Percentiles rank a stretch among this genome's conserved stretches.
Evolutionary conservation across 2,113 vertebrate species (phyloP).

Genomic region (Larimichthys crocea): DNA sequence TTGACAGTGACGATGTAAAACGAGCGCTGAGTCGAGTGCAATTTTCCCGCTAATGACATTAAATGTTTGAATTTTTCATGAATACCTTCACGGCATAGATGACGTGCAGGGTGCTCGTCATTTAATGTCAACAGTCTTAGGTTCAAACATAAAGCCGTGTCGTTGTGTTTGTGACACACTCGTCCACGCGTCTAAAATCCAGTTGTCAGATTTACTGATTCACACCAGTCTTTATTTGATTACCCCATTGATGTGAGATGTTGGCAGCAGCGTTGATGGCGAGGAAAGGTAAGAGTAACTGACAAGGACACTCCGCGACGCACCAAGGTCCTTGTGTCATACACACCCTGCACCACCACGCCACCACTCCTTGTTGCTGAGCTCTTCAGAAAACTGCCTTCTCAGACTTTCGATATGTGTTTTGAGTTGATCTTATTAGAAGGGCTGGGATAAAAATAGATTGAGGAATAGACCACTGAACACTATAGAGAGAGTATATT

Average conservation of each 20-base stretch:
- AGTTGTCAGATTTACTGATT: constrained; percentile 73
- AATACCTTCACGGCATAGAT: not conserved
- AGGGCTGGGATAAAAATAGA: constrained; percentile 58
- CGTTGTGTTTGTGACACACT: not conserved
- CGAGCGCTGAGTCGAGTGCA: not conserved
- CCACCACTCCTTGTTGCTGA: constrained; percentile 64
- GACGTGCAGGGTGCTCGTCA: not conserved
- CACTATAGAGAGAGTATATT: constrained; percentile 10
- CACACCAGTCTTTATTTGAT: constrained; percentile 67
- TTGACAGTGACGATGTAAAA: not conserved
- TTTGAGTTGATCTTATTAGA: constrained; percentile 70
- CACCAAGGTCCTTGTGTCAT: constrained; percentile 70
- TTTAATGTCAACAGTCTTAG: not conserved
- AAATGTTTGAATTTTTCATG: not conserved
- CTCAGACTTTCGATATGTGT: constrained; percentile 63
- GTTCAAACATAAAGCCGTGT: not conserved
- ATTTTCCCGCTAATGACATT: not conserved
- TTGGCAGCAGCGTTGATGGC: constrained; percentile 69
- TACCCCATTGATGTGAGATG: constrained; percentile 64
- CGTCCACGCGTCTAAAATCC: constrained; percentile 47
- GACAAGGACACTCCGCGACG: constrained; percentile 74
- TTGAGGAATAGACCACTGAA: constrained; percentile 35
- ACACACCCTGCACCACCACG: constrained; percentile 32
- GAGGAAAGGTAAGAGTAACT: constrained; percentile 70
- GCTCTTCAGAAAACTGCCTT: constrained; percentile 69